Evolutionary conservation across 2,888 invertebrate species (phyloP), one percentile per base, ranked within the genome.

Genomic region (Pyrgus malvae): DNA sequence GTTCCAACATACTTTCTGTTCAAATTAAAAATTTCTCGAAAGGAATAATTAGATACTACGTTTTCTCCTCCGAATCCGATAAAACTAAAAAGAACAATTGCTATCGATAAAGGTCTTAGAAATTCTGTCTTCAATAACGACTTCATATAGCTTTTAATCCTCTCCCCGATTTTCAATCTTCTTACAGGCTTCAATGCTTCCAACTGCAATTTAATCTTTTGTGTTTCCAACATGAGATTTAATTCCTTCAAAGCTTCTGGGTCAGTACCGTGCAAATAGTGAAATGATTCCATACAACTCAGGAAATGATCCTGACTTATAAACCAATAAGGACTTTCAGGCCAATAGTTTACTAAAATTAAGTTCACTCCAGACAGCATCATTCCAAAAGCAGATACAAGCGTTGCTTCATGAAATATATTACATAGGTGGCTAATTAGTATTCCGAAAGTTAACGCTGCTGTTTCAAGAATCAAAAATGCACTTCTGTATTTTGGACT

Each of bases 111-210:
- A 37, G 51, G 44, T 37, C 51, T 44, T 29, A 51, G 27, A 29
- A 51, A 51, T 44, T 51, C 51, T 17, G 37, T 27, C 37, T 51
- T 51, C 27, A 51, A 5, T 37, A 51, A 51, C 29, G 51, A 51
- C n/a, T 12, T 51, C 44, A 51, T 44, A 51, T 51, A 51, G 44
- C 37, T 44, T 51, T 51, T 51, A 37, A 51, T 44, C 37, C 51
- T 51, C 51, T 51, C 51, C 29, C 19, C 25, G 7, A 51, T 44
- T 51, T 44, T 51, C 44, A 51, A 51, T 44, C 51, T 51, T 37
- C 51, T 33, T 29, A 51, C 44, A n/a, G 51, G 51, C 19, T 51
- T 51, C 27, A 53, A 23, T 16, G 45, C 45, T 45, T 53, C 31
- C 37, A 45, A n/a, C 38, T 53, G 53, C 38, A 53, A 31, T 40